Base-by-base conservation (phyloP, 2,113 vertebrate genomes). In the Eudorcas thomsonii region DNA sequence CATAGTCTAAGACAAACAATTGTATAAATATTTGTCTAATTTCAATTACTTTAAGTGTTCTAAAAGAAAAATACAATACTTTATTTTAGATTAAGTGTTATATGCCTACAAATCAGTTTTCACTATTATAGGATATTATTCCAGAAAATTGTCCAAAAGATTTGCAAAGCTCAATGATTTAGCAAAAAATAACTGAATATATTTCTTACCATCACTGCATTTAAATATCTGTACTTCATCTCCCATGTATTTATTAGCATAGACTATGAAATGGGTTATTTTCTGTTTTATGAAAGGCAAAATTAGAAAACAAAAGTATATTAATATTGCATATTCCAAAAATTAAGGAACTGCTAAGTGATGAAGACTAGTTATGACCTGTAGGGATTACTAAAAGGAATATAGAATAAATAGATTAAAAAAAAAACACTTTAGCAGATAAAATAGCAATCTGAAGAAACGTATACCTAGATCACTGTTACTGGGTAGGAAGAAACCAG, bases 341-440 rank as follows among this genome's bases (percentile, higher is more conserved):
- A 11, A 81, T 30, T n/a, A 78, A 88, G 90, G 9, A 94, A 64
- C 0, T 33, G 26, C 7, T 15, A 4, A n/a, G 0, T 45, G 15
- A 78, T 64, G 9, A 19, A 1, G 2, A 0, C 2, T 15, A 86
- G 2, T 16, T 45, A 57, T 26, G 12, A n/a, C 25, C 39, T 1
- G 26, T 5, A 80, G 13, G 0, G 48, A 86, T 83, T 91, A 17
- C 17, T 59, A 39, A 64, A 23, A 86, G 0, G 28, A 43, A 36
- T 45, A 26, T 4, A 81, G 11, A 71, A 77, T 45, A 43, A n/a
- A 82, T 43, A 50, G 26, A 50, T 9, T 59, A 2, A 54, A 54
- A 36, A 11, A 39, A 25, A 77, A 6, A 54, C 2, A 67, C 1
- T 86, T 48, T 54, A 1, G 16, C 2, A 54, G 39, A 28, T 39